Conservation (phyloP, 2,888 invertebrate species). For the Magallana nippona region DNA sequence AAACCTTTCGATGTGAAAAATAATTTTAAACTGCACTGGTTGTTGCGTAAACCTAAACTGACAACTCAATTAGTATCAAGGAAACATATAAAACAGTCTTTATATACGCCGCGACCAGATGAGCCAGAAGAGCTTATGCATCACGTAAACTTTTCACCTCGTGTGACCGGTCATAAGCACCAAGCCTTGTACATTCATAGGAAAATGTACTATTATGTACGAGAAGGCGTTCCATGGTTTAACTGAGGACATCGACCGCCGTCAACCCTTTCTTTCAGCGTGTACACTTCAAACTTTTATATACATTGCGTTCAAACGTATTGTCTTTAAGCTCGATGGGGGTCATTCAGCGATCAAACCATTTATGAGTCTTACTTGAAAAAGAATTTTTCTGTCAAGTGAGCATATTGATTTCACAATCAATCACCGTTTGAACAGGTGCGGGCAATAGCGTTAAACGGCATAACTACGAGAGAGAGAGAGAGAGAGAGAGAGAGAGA, state of each 20-base stretch:
- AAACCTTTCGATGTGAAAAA: not conserved
- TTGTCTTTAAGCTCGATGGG: constrained; percentile 20
- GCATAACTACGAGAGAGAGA: not conserved
- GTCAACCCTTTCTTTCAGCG: constrained; percentile 12
- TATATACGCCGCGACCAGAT: not conserved
- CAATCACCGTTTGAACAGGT: constrained; percentile 7
- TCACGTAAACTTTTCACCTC: constrained; percentile 35
- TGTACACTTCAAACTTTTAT: constrained; percentile 31
- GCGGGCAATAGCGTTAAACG: not conserved
- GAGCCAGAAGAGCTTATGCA: constrained; percentile 30
- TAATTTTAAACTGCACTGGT: not conserved
- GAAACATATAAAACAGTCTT: constrained; percentile 4
- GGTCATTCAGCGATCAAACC: constrained; percentile 29
- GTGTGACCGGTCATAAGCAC: constrained; percentile 29
- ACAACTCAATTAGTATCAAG: not conserved
- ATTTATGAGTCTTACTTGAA: constrained; percentile 7
- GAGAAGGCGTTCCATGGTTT: constrained; percentile 21
- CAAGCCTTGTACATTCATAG: constrained; percentile 29
- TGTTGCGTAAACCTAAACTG: constrained; percentile 2
- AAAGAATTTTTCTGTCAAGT: constrained; percentile 5
- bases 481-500: constrained; percentile 34
- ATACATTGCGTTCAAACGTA: constrained; percentile 28
- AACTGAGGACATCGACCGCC: constrained; percentile 24
- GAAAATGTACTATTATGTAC: constrained; percentile 32
- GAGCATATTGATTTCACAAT: constrained; percentile 27